Conservation (phyloP, 35 echinoderm and acorn worm species). For the Ophiothrix spiculata region DNA sequence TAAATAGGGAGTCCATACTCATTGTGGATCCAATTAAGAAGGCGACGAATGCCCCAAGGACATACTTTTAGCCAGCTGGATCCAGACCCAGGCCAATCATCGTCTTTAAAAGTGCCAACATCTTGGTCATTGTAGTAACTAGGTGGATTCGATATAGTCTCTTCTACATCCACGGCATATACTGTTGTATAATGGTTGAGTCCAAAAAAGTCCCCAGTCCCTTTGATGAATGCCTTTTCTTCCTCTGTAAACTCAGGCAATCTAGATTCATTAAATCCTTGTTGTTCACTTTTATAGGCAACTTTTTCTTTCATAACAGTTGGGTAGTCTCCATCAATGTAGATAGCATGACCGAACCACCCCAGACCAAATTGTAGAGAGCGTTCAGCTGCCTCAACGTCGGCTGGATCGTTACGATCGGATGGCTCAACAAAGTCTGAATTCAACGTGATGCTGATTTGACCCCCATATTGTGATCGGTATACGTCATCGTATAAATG, state of each 20-base stretch:
- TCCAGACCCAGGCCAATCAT: slow-evolving; percentile 64
- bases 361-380: slow-evolving; percentile 66
- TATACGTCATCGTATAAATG: slow-evolving; percentile 56
- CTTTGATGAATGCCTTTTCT: slow-evolving; percentile 51
- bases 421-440: slow-evolving; percentile 64
- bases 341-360: slow-evolving; percentile 85
- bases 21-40: too few species aligned
- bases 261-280: slow-evolving; percentile 49
- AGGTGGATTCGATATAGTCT: slow-evolving; percentile 17
- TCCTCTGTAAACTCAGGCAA: slow-evolving; percentile 75
- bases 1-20: too few species aligned
- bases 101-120: slow-evolving; percentile 34
- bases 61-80: slow-evolving; percentile 71
- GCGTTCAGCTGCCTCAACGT: slow-evolving; percentile 66
- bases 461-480: too few species aligned
- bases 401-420: slow-evolving; percentile 26
- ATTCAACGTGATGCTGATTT: too few species aligned
- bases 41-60: slow-evolving; percentile 62
- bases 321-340: slow-evolving; percentile 77
- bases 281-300: slow-evolving; percentile 48
- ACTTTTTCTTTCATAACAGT: slow-evolving; percentile 77
- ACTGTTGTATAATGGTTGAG: too few species aligned
- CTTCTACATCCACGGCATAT: background rate
- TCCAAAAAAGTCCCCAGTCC: slow-evolving; percentile 60
- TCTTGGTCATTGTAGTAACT: slow-evolving; percentile 64